These are phyloP conservation scores for Rhabdomys dilectus DNA, from an alignment of 2,113 vertebrate species.

Conservation along the genomic window DNA sequence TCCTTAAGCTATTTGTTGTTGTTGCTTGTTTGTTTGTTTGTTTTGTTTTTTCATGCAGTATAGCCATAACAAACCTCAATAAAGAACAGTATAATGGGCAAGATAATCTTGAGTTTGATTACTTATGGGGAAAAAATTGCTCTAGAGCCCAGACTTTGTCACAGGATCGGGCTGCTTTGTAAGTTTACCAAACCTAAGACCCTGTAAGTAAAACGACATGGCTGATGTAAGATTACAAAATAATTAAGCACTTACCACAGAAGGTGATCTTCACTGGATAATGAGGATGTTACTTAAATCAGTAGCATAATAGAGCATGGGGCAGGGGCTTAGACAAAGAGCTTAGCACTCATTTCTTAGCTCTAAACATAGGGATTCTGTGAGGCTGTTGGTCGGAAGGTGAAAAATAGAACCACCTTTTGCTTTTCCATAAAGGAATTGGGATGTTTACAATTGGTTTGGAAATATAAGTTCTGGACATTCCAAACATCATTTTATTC, in stretches of 20 bases:
- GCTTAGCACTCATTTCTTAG: background rate
- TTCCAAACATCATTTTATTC: background rate
- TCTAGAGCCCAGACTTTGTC: background rate
- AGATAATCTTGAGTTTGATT: constrained; percentile 20
- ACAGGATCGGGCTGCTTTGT: background rate
- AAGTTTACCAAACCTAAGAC: constrained; percentile 7
- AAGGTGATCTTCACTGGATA: background rate
- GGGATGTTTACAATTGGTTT: background rate
- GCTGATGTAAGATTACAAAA: background rate
- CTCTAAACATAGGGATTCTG: background rate
- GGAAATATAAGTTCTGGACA: background rate
- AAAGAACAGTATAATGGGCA: background rate
- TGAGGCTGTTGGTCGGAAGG: background rate
- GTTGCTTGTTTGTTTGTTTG: too few species aligned
- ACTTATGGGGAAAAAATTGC: background rate
- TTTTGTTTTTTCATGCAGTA: background rate
- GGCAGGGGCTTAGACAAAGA: background rate
- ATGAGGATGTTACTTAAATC: background rate
- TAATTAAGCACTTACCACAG: background rate
- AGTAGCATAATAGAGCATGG: background rate
- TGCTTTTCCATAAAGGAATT: background rate
- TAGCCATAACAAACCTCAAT: background rate
- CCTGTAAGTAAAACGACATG: background rate
- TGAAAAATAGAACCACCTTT: background rate
- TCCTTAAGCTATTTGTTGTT: background rate